Conservation (phyloP, 35 echinoderm and acorn worm species). For the Lytechinus variegatus region DNA sequence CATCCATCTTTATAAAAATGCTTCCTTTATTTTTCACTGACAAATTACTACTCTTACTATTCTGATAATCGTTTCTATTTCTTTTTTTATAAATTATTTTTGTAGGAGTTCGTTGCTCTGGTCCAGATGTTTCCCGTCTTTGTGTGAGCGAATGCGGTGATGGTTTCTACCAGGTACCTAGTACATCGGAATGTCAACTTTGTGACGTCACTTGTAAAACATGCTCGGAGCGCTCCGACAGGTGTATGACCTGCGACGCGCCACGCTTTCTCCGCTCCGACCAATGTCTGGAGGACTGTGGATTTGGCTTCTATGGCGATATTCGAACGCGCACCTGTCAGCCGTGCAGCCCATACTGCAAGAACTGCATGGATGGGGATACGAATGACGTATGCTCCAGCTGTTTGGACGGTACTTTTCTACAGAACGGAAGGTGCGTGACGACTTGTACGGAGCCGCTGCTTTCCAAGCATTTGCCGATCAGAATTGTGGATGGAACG, state of each 20-base stretch:
- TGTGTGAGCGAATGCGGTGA: conserved; percentile 85
- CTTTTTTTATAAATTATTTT: background rate
- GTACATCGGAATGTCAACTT: conserved; percentile 67
- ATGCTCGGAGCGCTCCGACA: conserved; percentile 57
- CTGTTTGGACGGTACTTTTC: conserved; percentile 65
- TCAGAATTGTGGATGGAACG: conserved; percentile 74
- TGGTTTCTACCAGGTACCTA: conserved; percentile 74
- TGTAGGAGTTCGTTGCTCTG: conserved; percentile 84
- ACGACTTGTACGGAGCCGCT: conserved; percentile 53
- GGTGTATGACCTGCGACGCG: conserved; percentile 72
- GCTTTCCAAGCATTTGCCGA: conserved; percentile 77
- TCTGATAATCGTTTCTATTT: background rate
- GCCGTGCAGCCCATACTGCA: conserved; percentile 71
- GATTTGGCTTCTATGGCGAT: conserved; percentile 71
- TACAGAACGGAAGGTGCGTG: conserved; percentile 56
- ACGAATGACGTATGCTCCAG: conserved; percentile 72
- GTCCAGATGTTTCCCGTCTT: conserved; percentile 81
- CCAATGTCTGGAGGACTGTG: conserved; percentile 72
- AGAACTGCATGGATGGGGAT: conserved; percentile 75
- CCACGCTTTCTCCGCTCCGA: conserved; percentile 72
- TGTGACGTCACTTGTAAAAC: conserved; percentile 70
- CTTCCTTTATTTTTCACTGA: background rate
- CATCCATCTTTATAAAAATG: background rate
- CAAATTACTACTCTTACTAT: background rate
- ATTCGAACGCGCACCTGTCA: conserved; percentile 62